These are phyloP conservation scores for Lottia gigantea DNA, from an alignment of 2,888 invertebrate species.

Conservation along the genomic window DNA sequence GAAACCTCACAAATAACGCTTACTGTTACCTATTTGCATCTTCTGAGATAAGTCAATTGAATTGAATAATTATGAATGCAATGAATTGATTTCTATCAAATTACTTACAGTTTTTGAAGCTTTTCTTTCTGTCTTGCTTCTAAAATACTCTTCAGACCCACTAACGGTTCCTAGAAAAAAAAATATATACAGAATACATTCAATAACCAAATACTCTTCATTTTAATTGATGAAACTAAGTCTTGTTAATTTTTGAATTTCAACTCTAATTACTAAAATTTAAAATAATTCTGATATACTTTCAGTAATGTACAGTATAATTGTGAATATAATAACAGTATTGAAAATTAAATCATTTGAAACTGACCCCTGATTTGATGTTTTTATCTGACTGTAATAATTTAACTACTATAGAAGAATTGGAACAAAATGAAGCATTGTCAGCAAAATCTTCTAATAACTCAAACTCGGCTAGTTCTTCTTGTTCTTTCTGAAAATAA, in stretches of 20 bases:
- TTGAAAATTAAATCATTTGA: background rate
- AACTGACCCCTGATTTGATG: constrained; percentile 15
- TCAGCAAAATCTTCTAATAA: constrained; percentile 65
- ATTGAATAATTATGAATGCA: too few species aligned
- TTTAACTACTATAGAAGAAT: constrained; percentile 53
- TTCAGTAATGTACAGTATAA: too few species aligned
- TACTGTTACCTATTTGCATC: too few species aligned
- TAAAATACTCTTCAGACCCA: background rate
- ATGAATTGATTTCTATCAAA: too few species aligned
- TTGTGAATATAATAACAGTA: too few species aligned
- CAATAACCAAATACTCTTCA: too few species aligned
- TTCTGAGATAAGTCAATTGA: too few species aligned
- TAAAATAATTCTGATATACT: too few species aligned
- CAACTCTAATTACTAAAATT: too few species aligned
- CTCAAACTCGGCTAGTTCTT: constrained; percentile 66
- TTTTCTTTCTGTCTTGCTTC: background rate
- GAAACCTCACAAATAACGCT: too few species aligned
- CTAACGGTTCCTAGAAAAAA: background rate
- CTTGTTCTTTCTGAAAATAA: constrained; percentile 48
- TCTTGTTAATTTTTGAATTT: too few species aligned
- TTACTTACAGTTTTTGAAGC: background rate
- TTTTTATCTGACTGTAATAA: constrained; percentile 36
- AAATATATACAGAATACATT: background rate
- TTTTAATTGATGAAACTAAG: too few species aligned
- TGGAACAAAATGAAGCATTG: constrained; percentile 66